Evolutionary conservation across 2,797 vertebrate genomes (phyloP).

Genomic region (Chloroceryle inda): DNA sequence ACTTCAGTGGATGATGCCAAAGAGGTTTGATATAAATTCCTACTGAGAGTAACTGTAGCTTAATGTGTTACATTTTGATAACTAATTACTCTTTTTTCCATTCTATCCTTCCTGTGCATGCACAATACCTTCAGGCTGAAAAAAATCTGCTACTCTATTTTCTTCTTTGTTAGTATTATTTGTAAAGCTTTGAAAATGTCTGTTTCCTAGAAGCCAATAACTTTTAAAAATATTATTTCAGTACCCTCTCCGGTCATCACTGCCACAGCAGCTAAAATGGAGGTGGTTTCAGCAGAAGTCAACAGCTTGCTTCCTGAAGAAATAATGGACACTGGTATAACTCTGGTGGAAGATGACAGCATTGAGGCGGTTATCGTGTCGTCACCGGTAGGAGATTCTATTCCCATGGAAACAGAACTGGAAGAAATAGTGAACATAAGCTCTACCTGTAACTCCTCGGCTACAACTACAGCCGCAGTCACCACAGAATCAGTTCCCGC

Average conservation of each 20-base stretch:
- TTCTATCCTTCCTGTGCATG: not conserved
- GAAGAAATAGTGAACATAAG: conserved; percentile 86
- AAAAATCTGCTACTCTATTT: not conserved
- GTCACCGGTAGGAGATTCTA: conserved; percentile 76
- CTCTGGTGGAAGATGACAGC: conserved; percentile 88
- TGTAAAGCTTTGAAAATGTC: not conserved
- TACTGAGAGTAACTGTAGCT: not conserved
- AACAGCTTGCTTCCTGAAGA: conserved; percentile 98
- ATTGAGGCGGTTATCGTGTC: conserved; percentile 85
- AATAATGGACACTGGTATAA: conserved; percentile 95
- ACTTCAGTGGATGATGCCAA: not conserved
- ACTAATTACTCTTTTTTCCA: not conserved
- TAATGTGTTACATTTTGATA: not conserved
- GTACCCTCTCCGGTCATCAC: conserved; percentile 67
- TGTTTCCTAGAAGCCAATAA: conserved; percentile 56
- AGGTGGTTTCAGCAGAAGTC: conserved; percentile 96
- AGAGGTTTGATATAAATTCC: not conserved
- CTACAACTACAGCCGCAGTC: conserved; percentile 37
- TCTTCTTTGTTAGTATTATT: not conserved
- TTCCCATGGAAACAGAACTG: conserved; percentile 97
- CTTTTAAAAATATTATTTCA: conserved; percentile 66
- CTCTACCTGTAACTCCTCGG: conserved; percentile 73
- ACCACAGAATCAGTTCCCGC: conserved; percentile 67
- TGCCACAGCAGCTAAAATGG: conserved; percentile 84
- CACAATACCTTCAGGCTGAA: not conserved